These are phyloP conservation scores for Theonella swinhoei DNA, from an alignment of 37 sponge, comb jelly and placozoan genomes.

Conservation along the genomic window DNA sequence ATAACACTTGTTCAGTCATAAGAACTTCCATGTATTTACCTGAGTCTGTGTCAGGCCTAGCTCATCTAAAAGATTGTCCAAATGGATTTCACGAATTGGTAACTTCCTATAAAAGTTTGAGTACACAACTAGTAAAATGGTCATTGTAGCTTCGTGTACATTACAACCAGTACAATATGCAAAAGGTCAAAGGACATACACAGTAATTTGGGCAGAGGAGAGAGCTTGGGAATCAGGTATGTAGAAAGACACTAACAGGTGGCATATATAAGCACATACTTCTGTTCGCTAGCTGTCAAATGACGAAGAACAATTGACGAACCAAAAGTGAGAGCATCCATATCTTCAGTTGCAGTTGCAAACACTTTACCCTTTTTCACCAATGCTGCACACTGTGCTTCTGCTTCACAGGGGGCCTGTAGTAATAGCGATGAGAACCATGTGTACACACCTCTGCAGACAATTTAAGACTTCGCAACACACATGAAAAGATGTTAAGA, in stretches of 20 bases:
- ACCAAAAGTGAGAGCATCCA: conserved; percentile 98
- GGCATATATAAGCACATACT: no score
- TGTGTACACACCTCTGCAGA: no score
- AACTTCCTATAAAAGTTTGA: conserved; percentile 70
- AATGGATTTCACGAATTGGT: conserved; percentile 89
- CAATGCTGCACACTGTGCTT: conserved; percentile 98
- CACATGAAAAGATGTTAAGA: no score
- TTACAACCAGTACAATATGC: no score
- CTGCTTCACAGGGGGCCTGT: conserved; percentile 98
- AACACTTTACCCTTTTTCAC: conserved; percentile 88
- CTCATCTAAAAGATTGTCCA: conserved; percentile 69
- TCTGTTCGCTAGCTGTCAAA: conserved; percentile 96
- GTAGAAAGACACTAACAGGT: no score
- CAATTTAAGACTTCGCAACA: no score
- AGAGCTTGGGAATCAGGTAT: no score
- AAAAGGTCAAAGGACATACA: no score
- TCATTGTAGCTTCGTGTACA: no score
- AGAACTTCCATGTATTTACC: conserved; percentile 27
- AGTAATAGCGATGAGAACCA: no score
- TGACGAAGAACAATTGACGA: conserved; percentile 84
- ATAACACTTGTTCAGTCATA: no score
- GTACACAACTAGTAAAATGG: background rate
- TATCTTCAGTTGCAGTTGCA: conserved; percentile 98
- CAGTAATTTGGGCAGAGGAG: no score
- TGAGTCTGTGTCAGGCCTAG: conserved; percentile 70